Percentiles rank a stretch among this genome's conserved stretches.
These are phyloP conservation scores for Disparrhopalites patrizii DNA, from an alignment of 2,888 invertebrate species.

Conservation along the genomic window DNA sequence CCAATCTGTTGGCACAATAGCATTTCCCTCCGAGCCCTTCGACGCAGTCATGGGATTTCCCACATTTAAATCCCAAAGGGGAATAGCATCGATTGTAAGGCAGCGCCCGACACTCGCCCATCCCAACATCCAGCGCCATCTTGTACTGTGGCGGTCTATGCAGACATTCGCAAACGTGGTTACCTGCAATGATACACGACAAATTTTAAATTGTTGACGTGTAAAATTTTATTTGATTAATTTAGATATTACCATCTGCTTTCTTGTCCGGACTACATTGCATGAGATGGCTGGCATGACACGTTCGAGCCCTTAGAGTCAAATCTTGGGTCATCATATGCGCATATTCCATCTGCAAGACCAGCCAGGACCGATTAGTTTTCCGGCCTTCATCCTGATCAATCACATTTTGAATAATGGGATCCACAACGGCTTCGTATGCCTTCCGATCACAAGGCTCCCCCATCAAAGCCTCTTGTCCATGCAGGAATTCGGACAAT, in stretches of 20 bases:
- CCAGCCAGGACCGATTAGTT: not conserved
- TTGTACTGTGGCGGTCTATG: not conserved
- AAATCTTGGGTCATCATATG: not conserved
- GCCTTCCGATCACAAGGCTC: not conserved
- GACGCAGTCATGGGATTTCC: not conserved
- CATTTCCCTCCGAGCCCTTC: not conserved
- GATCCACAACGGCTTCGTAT: not conserved
- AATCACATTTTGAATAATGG: not conserved
- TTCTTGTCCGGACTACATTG: not conserved
- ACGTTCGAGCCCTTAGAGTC: not conserved
- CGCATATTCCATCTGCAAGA: not conserved
- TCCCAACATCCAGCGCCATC: not conserved
- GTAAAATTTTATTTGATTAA: not conserved
- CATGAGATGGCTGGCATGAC: slow-evolving; percentile 6
- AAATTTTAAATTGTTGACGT: not conserved
- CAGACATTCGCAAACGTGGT: not conserved
- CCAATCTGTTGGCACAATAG: too few relatives aligned
- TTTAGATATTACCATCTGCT: not conserved
- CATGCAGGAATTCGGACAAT: not conserved
- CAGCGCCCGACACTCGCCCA: not conserved
- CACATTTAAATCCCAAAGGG: not conserved
- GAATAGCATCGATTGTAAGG: not conserved
- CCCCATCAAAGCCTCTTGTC: not conserved
- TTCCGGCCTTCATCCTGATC: not conserved
- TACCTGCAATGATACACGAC: not conserved